These are phyloP conservation scores for Philypnodon macrostomus DNA, from an alignment of 2,797 vertebrate species.

Conservation along the genomic window DNA sequence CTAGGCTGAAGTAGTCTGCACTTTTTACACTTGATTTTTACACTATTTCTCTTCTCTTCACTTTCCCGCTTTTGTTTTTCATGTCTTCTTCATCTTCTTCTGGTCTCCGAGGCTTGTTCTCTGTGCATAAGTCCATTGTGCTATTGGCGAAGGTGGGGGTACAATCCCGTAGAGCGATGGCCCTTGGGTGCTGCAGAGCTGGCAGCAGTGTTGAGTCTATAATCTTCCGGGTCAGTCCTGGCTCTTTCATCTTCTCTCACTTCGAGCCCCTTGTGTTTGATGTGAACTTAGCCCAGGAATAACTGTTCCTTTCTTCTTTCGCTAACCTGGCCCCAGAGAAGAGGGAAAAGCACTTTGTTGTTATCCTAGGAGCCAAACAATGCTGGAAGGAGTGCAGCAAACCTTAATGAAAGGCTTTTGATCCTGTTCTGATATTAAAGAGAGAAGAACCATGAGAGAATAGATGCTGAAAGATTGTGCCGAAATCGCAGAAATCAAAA, in stretches of 20 bases:
- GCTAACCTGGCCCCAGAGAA: constrained; percentile 71
- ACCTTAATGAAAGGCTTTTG: constrained; percentile 78
- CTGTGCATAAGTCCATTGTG: constrained; percentile 72
- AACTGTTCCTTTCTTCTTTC: constrained; percentile 73
- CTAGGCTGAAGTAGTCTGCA: constrained; percentile 63
- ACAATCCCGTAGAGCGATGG: constrained; percentile 65
- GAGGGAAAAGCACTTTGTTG: constrained; percentile 72
- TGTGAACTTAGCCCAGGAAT: constrained; percentile 81
- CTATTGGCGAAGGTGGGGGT: constrained; percentile 54
- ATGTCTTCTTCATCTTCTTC: constrained; percentile 36
- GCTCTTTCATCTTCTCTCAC: constrained; percentile 79
- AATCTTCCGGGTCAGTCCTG: constrained; percentile 79
- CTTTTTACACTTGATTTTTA: constrained; percentile 53
- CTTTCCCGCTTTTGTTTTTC: constrained; percentile 32
- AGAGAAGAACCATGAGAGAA: constrained; percentile 53
- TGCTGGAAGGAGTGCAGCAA: constrained; percentile 69
- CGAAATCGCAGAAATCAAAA: constrained; percentile 71
- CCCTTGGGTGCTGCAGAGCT: constrained; percentile 71
- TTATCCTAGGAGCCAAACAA: constrained; percentile 78
- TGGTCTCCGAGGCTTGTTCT: too few species aligned
- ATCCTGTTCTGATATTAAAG: constrained; percentile 72
- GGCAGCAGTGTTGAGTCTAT: constrained; percentile 74
- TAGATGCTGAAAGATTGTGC: constrained; percentile 43
- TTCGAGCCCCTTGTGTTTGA: constrained; percentile 78
- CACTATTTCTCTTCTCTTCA: constrained; percentile 38